Percentiles rank a stretch among this genome's conserved stretches.
phyloP scores from a whole-genome alignment of 2,113 vertebrate species.

The Tychaedon coryphoeus region DNA sequence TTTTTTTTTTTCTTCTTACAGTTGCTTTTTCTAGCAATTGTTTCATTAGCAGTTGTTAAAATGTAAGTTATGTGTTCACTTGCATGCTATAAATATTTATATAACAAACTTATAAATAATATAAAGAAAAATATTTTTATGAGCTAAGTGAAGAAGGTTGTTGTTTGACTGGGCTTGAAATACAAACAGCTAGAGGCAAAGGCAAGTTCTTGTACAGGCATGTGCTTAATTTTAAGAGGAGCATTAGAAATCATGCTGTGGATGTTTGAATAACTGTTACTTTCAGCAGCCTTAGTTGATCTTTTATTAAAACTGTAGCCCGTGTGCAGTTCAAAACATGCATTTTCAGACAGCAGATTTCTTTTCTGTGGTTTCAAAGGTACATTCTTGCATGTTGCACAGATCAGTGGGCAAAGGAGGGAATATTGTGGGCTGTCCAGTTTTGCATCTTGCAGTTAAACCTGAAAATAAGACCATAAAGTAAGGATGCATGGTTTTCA shows the following conservation, averaged over 20 bases:
- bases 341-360: background rate
- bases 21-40: background rate
- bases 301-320: background rate
- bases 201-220: background rate
- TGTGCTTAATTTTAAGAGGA: background rate
- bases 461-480: background rate
- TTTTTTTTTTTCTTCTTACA: background rate
- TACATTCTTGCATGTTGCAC: background rate
- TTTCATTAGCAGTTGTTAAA: background rate
- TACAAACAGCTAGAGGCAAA: slow-evolving; percentile 17
- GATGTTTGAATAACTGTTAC: background rate
- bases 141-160: background rate
- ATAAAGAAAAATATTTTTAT: background rate
- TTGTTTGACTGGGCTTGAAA: background rate
- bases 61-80: background rate
- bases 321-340: background rate
- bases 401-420: background rate
- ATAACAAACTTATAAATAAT: background rate
- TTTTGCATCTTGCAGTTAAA: background rate
- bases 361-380: background rate
- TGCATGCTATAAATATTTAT: background rate
- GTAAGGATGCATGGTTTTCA: background rate
- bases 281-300: background rate
- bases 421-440: background rate
- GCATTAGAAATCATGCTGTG: background rate